Evolutionary conservation across 2,888 invertebrate genomes (phyloP).

Genomic region (Patella pellucida): DNA sequence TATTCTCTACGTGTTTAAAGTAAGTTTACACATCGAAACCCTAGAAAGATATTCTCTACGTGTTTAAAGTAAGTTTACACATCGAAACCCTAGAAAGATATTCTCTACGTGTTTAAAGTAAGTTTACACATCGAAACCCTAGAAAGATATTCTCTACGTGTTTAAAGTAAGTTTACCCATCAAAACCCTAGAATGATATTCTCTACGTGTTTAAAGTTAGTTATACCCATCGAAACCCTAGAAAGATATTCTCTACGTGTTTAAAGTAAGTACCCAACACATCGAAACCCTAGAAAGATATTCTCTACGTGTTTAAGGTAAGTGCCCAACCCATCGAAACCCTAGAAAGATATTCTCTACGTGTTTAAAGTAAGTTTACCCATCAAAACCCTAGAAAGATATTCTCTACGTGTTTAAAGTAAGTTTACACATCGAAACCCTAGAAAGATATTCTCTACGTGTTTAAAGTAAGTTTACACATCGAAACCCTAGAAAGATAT

Average conservation of each 20-base stretch:
- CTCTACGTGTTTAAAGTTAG: slow-evolving; percentile 66
- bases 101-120: slow-evolving; percentile 69
- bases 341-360: slow-evolving; percentile 65
- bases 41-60: slow-evolving; percentile 64
- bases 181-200: slow-evolving; percentile 67
- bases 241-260: slow-evolving; percentile 65
- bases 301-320: slow-evolving; percentile 69
- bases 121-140: slow-evolving; percentile 68
- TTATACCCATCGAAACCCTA: slow-evolving; percentile 68
- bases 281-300: slow-evolving; percentile 66
- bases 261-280: slow-evolving; percentile 68
- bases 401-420: slow-evolving; percentile 68
- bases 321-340: slow-evolving; percentile 46
- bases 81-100: slow-evolving; percentile 66
- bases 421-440: slow-evolving; percentile 68
- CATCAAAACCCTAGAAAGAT: slow-evolving; percentile 68
- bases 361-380: slow-evolving; percentile 68
- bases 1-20: slow-evolving; percentile 67
- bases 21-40: slow-evolving; percentile 68
- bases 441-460: slow-evolving; percentile 63
- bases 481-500: slow-evolving; percentile 66
- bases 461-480: slow-evolving; percentile 69
- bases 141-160: slow-evolving; percentile 65
- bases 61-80: slow-evolving; percentile 68
- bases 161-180: slow-evolving; percentile 69